A percentile compares a stretch with the other conserved stretches of the same genome.
phyloP scores from a whole-genome alignment of 2,797 vertebrate genomes.

The Phataginus tricuspis region DNA sequence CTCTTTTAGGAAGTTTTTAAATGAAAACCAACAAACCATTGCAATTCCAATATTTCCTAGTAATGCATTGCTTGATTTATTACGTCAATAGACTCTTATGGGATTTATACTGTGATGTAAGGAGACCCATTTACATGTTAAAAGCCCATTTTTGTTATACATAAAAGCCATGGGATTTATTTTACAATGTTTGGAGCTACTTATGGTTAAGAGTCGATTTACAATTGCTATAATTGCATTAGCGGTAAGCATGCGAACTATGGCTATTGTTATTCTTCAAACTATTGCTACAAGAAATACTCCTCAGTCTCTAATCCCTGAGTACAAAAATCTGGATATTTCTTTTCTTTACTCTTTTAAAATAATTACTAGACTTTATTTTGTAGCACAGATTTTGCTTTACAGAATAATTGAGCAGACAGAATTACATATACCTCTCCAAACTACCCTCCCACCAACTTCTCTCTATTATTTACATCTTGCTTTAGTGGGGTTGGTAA shows the following conservation, averaged over 20 bases:
- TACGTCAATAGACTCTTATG: constrained; percentile 70
- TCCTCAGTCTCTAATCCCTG: constrained; percentile 42
- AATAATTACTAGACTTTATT: background rate
- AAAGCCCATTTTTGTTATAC: constrained; percentile 82
- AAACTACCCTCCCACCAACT: background rate
- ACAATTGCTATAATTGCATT: constrained; percentile 81
- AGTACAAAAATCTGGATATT: background rate
- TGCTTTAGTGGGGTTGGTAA: background rate
- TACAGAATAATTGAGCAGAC: background rate
- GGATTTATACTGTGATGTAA: constrained; percentile 73
- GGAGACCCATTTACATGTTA: constrained; percentile 83
- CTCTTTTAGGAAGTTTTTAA: constrained; percentile 80
- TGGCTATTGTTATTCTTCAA: constrained; percentile 47
- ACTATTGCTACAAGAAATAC: constrained; percentile 46
- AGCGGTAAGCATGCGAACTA: constrained; percentile 79
- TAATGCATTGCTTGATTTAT: constrained; percentile 74
- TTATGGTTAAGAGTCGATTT: constrained; percentile 85
- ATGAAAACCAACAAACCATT: constrained; percentile 71
- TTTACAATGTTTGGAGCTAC: constrained; percentile 78
- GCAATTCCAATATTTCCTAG: constrained; percentile 61
- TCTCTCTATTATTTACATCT: background rate
- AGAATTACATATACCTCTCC: background rate
- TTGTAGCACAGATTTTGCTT: background rate
- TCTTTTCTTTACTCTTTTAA: constrained; percentile 3
- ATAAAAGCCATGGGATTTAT: constrained; percentile 85